Evolutionary conservation across 2,797 vertebrate genomes (phyloP).

Genomic region (Ciconia nigra): DNA sequence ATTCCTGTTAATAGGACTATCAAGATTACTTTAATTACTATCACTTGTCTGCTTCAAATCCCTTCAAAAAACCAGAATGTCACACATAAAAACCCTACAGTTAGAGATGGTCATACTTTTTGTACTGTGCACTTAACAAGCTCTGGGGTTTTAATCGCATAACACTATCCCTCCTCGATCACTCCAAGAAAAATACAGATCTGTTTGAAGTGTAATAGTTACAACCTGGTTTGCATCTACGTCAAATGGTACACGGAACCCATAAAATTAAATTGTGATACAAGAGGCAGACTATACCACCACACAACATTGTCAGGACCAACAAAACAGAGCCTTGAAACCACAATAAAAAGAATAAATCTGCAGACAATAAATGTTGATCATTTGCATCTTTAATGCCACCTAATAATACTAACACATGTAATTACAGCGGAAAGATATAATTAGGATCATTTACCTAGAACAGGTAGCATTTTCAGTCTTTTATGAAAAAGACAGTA

Average conservation of each 20-base stretch:
- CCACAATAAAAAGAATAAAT: background rate
- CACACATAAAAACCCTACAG: background rate
- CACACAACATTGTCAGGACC: background rate
- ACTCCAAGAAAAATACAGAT: background rate
- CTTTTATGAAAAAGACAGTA: background rate
- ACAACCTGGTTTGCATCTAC: background rate
- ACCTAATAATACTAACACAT: conserved; percentile 2
- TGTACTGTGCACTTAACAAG: background rate
- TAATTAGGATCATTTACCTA: conserved; percentile 35
- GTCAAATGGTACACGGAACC: background rate
- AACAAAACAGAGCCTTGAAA: conserved; percentile 28
- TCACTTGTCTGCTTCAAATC: background rate
- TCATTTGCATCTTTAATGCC: conserved; percentile 11
- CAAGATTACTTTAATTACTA: conserved; percentile 27
- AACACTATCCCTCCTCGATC: background rate
- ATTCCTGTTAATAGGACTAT: conserved; percentile 11
- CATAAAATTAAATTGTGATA: conserved; percentile 8
- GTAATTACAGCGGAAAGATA: conserved; percentile 26
- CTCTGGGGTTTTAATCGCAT: background rate
- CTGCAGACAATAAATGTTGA: background rate
- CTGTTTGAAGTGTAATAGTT: background rate
- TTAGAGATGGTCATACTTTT: background rate
- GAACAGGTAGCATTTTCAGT: conserved; percentile 1
- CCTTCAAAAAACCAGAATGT: background rate
- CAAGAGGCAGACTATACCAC: background rate